phyloP scores from a whole-genome alignment of 2,113 vertebrate genomes.

The Hydrochoerus hydrochaeris region DNA sequence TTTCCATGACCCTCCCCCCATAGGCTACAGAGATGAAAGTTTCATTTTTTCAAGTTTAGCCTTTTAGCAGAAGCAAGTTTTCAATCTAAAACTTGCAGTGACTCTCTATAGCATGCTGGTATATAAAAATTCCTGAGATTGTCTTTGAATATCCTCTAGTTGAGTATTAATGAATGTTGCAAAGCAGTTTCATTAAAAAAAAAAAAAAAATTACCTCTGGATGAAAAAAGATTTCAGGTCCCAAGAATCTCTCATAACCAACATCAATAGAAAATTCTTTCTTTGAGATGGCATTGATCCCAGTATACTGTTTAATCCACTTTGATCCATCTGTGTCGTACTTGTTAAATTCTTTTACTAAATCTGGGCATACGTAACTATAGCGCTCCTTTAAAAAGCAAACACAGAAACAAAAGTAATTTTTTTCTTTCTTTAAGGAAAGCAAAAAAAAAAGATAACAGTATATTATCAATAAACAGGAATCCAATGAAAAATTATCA shows the following conservation, averaged over 20 bases:
- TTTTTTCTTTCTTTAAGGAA: constrained; percentile 19
- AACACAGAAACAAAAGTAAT: constrained; percentile 69
- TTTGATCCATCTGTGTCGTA: constrained; percentile 97
- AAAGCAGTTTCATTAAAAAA: constrained; percentile 4
- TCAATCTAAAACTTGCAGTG: background rate
- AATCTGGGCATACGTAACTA: constrained; percentile 98
- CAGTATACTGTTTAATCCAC: constrained; percentile 99
- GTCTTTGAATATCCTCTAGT: background rate
- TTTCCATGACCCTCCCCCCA: background rate
- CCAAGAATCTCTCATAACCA: constrained; percentile 98
- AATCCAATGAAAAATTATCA: constrained; percentile 18
- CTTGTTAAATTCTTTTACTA: constrained; percentile 99
- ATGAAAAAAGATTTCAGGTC: constrained; percentile 99
- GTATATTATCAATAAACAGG: constrained; percentile 1
- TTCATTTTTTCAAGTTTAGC: background rate
- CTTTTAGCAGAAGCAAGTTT: background rate
- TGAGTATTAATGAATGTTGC: constrained; percentile 30
- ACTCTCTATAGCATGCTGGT: background rate
- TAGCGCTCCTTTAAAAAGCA: constrained; percentile 91
- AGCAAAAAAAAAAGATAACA: background rate
- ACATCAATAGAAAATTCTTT: constrained; percentile 99
- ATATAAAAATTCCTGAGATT: constrained; percentile 27
- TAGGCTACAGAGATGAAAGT: background rate
- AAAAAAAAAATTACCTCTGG: constrained; percentile 90
- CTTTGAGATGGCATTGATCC: constrained; percentile 97